These are phyloP conservation scores for Dromaius novaehollandiae DNA, from an alignment of 2,113 vertebrate species.

Conservation along the genomic window DNA sequence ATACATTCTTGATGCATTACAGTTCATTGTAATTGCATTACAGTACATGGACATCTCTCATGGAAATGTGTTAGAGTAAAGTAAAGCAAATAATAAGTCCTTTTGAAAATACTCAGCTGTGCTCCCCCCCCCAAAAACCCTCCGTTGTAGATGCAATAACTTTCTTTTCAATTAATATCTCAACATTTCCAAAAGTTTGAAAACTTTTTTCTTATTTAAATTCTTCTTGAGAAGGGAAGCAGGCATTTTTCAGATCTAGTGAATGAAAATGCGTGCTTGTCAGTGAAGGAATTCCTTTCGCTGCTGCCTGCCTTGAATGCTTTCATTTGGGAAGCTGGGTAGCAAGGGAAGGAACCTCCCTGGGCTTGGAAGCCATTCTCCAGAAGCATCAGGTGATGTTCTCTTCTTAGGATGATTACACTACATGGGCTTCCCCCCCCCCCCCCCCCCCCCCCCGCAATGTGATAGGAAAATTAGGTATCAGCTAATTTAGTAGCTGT, in stretches of 20 bases:
- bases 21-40: neutral
- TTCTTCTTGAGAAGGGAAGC: neutral
- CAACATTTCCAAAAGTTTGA: neutral
- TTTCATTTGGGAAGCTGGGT: neutral
- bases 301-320: neutral
- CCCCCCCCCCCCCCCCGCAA: too few relatives aligned
- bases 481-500: neutral
- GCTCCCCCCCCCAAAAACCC: neutral
- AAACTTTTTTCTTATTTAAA: neutral
- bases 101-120: neutral
- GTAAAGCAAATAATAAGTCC: neutral
- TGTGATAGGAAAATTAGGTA: accelerated
- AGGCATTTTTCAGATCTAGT: neutral
- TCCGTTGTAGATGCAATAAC: neutral
- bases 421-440: accelerated
- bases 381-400: neutral
- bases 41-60: neutral
- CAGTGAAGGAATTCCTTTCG: neutral
- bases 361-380: neutral
- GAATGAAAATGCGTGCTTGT: neutral
- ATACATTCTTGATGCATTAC: neutral
- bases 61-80: neutral
- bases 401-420: neutral
- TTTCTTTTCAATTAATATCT: neutral
- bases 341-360: accelerated